phyloP scores from a whole-genome alignment of 2,113 vertebrate species.

The Amphiprion ocellaris region DNA sequence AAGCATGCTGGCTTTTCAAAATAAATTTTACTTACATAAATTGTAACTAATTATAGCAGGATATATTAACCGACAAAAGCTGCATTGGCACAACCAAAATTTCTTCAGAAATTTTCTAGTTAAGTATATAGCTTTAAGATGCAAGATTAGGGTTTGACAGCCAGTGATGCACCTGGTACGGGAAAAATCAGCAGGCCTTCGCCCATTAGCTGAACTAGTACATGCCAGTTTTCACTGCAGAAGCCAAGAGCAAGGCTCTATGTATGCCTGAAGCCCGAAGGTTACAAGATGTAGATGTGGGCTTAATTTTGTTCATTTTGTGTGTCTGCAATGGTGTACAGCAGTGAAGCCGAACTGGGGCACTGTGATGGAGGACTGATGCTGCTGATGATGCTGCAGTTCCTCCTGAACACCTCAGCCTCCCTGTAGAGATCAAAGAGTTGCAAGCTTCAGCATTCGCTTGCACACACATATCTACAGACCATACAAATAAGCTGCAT shows the following conservation, averaged over 20 bases:
- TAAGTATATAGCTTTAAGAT: neutral
- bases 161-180: neutral
- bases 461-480: neutral
- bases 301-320: conserved; percentile 14
- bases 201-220: neutral
- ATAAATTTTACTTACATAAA: too few species aligned
- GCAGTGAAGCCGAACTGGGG: conserved; percentile 33
- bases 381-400: conserved; percentile 55
- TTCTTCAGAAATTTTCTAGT: neutral
- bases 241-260: neutral
- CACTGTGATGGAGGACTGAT: conserved; percentile 43
- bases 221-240: neutral
- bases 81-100: too few species aligned
- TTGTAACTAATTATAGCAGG: too few species aligned
- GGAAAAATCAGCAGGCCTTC: neutral
- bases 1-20: too few species aligned
- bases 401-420: conserved; percentile 52
- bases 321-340: neutral
- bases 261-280: neutral
- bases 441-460: conserved; percentile 33
- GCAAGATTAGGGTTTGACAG: conserved; percentile 2
- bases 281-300: neutral
- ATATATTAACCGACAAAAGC: too few species aligned
- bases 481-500: conserved; percentile 9
- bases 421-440: conserved; percentile 61